phyloP scores from a whole-genome alignment of 35 echinoderm and acorn worm species.

The Amphiura filiformis region DNA sequence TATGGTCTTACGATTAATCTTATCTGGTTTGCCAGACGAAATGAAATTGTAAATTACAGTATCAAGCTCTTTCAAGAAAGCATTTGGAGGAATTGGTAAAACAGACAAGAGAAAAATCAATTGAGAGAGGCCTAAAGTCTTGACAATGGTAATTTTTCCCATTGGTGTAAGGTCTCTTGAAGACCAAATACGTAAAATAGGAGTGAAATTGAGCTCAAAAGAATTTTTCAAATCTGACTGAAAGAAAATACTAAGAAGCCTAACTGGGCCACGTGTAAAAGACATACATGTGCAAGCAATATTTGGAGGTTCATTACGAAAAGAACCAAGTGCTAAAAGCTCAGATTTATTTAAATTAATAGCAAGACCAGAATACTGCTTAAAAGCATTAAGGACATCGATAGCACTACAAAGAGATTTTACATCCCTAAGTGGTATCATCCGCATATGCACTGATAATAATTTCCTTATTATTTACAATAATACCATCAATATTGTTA shows the following conservation, averaged over 20 bases:
- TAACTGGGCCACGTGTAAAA: background rate
- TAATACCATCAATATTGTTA: conserved; percentile 5
- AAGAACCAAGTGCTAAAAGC: background rate
- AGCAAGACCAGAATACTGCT: background rate
- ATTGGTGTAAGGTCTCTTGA: conserved; percentile 11
- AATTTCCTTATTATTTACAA: background rate
- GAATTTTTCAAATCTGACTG: conserved; percentile 8
- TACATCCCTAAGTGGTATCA: conserved; percentile 1
- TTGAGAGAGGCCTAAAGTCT: conserved; percentile 30
- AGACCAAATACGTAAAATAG: conserved; percentile 20
- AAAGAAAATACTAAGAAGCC: conserved; percentile 6
- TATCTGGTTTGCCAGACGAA: conserved; percentile 20
- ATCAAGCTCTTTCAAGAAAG: conserved; percentile 7
- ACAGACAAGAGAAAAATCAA: conserved; percentile 29
- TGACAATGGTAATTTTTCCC: conserved; percentile 22
- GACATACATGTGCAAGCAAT: background rate
- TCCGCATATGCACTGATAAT: conserved; percentile 26
- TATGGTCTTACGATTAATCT: background rate
- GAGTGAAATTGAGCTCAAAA: conserved; percentile 17
- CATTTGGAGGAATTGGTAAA: background rate
- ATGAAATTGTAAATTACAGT: conserved; percentile 18
- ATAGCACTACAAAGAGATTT: background rate
- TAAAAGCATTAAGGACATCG: background rate
- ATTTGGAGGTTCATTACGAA: background rate
- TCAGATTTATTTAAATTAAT: conserved; percentile 23